A percentile compares a stretch with the other conserved stretches of the same genome.
Evolutionary conservation across 1,140 invertebrate species (phyloP).

Genomic region (Piezodorus guildinii): DNA sequence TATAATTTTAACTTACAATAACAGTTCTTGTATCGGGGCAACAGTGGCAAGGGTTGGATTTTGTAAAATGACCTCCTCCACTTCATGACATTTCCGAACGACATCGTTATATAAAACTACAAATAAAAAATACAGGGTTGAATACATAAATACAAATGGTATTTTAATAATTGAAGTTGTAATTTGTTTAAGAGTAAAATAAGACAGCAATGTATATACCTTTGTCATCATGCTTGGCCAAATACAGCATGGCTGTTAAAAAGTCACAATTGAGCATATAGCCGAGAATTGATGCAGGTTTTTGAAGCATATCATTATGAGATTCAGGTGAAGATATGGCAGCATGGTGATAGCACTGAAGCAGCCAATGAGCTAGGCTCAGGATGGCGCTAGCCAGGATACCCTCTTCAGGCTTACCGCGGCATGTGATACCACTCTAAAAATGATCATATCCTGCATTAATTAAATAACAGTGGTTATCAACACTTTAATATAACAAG

Average conservation of each 20-base stretch:
- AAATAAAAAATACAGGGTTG: constrained; percentile 17
- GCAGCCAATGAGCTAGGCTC: constrained; percentile 65
- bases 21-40: constrained; percentile 30
- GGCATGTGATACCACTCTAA: constrained; percentile 44
- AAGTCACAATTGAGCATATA: constrained; percentile 62
- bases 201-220: constrained; percentile 32
- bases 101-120: constrained; percentile 51
- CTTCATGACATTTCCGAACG: constrained; percentile 59
- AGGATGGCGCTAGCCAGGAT: constrained; percentile 59
- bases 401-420: constrained; percentile 71
- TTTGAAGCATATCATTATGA: constrained; percentile 47
- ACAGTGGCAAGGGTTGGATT: constrained; percentile 43
- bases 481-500: too few relatives aligned
- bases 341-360: constrained; percentile 61
- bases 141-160: too few relatives aligned
- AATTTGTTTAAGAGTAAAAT: too few relatives aligned
- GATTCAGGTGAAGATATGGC: constrained; percentile 23
- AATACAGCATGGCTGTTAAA: constrained; percentile 66
- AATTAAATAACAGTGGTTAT: too few relatives aligned
- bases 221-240: constrained; percentile 61
- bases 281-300: constrained; percentile 53
- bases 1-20: constrained; percentile 23
- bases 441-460: constrained; percentile 6
- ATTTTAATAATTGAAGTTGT: too few relatives aligned
- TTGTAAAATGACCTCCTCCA: constrained; percentile 47